Evolutionary conservation across 2,797 vertebrate genomes (phyloP), one percentile per base, ranked within the genome.

Genomic region (Tachyglossus aculeatus): DNA sequence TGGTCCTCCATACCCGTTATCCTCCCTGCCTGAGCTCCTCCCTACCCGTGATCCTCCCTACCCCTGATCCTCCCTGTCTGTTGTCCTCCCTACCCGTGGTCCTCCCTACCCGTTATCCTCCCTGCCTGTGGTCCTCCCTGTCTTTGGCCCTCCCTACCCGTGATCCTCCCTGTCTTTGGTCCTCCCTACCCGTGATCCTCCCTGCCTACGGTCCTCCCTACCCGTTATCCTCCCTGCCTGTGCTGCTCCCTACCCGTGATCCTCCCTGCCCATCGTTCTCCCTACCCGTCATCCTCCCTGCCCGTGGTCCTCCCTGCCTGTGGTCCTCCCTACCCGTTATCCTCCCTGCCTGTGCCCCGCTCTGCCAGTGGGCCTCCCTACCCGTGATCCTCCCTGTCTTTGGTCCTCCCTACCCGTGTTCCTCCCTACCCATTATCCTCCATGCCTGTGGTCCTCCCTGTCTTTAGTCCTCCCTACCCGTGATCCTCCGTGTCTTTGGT

Each of bases 121-220:
- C n/a, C n/a, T n/a, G n/a, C n/a, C n/a, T n/a, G n/a, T 15, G 0
- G 1, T 4, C 2, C 0, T 4, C 5, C 1, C 3, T 4, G 7
- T 9, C 27, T 1, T 9, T 2, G 5, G 44, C 10, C 7, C n/a
- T n/a, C n/a, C n/a, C n/a, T n/a, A n/a, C n/a, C n/a, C n/a, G n/a
- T n/a, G n/a, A n/a, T n/a, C n/a, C n/a, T n/a, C n/a, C n/a, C n/a
- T n/a, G n/a, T n/a, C n/a, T n/a, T n/a, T n/a, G n/a, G n/a, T n/a
- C n/a, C n/a, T n/a, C 15, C 39, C 16, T 8, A 2, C n/a, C 7
- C 6, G 3, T 39, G 3, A 14, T n/a, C 39, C n/a, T n/a, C 13
- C 7, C 13, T 3, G 6, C 38, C 38, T 4, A 10, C 5, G 13
- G 13, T 13, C 37, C 37, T 12, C 37, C 10, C 37, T 18, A 13